Base-by-base conservation (phyloP, 2,113 vertebrate species). In the Elaphurus davidianus region DNA sequence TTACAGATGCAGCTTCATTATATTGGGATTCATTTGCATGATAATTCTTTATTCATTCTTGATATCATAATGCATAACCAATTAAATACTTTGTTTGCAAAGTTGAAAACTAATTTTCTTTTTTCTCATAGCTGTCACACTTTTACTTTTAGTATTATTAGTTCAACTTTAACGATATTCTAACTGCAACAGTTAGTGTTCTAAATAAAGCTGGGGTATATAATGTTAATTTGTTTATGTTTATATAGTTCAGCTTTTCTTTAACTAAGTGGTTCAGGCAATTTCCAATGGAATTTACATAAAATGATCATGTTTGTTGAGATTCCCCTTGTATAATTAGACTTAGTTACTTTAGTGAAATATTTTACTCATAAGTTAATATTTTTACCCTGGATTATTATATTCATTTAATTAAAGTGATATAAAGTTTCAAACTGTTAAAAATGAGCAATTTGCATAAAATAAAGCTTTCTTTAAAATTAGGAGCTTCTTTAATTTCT, bases 241-340 rank as follows among this genome's bases (percentile, higher is more conserved):
- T 96, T 95, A 91, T 67, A 87, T 86, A 43, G 79, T 96, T 96
- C 79, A 50, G 36, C 30, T 96, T 98, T 88, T 96, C 91, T 96
- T 97, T 98, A 98, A 98, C 97, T 98, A 98, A 91, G 78, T 74
- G 98, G 50, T 96, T 98, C 87, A 97, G 90, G 64, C 62, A 97
- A 90, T 93, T 98, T 98, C 94, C 88, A 97, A 87, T 93, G 59
- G 76, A 98, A 60, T 93, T 43, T 95, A 83, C 74, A 21, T 94
- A 90, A 98, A 98, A 92, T 78, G 13, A 94, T 15, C 16, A 36
- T 62, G 3, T 88, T 79, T 89, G 5, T 71, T 92, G 76, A 87
- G 27, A 85, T 92, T 64, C n/a, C 33, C 25, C 11, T 54, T 64
- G 17, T 60, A 79, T 57, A 79, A 78, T 86, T 86, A 87, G 11